Base-by-base conservation (phyloP, 2,888 invertebrate genomes). In the Rutpela maculata region DNA sequence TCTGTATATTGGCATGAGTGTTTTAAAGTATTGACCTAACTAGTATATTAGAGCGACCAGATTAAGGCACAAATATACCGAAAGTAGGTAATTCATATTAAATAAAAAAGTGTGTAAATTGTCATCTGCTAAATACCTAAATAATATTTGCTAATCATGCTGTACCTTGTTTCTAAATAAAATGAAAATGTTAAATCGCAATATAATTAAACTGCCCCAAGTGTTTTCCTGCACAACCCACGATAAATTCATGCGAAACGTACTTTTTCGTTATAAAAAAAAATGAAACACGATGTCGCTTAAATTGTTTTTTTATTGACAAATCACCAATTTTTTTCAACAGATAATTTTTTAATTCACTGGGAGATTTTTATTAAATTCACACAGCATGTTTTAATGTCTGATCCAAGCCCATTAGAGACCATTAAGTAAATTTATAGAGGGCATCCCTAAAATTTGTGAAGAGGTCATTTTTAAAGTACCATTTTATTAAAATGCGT, bases 341-440 rank as follows among this genome's bases (percentile, higher is more conserved):
- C 50, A 50, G n/a, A 50, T 50, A 50, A 4, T n/a, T 50, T 50
- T 50, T 50, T 50, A 50, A 50, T 50, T 50, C 7, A 50, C 50
- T 50, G 50, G 50, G 3, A 50, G 6, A n/a, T 50, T 50, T 50
- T 50, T 50, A 50, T 50, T 50, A 50, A 50, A 50, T 50, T 50
- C n/a, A n/a, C 50, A 50, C 50, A 50, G 50, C 50, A n/a, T n/a
- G 50, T n/a, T 50, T 50, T 50, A 50, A 50, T 50, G 50, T 50
- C 50, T 50, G 50, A n/a, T n/a, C 50, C 50, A n/a, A n/a, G 50
- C n/a, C 50, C 50, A 50, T 50, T 50, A 50, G 43, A n/a, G 50
- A n/a, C n/a, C 50, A 50, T 50, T 50, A 50, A 50, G 50, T 50
- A 50, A 50, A 50, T 50, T 50, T 50, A 50, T 50, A n/a, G 50